Base-by-base conservation (phyloP, 2,888 invertebrate genomes). In the Drymonia ruficornis region DNA sequence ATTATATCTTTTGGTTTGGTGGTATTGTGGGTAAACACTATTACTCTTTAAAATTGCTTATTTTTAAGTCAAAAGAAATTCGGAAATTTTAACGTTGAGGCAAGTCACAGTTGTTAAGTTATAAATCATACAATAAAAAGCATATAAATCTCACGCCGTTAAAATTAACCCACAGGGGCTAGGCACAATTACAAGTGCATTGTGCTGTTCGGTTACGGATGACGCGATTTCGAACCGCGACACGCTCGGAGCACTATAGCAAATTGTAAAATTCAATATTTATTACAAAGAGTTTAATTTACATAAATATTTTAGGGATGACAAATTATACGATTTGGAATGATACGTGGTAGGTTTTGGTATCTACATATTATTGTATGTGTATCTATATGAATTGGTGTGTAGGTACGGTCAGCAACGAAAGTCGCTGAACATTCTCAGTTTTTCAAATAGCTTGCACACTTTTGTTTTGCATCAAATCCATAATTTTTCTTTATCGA, bases 251-350 rank as follows among this genome's bases (percentile, higher is more conserved):
- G 70, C 67, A 63, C 68, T 55, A 63, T 72, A 67, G 68, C 72
- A 72, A 80, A 82, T 78, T 76, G 70, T 74, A 74, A 81, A 78
- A 80, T 80, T 76, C 75, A 79, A 78, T 82, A 79, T 76, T 80
- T 75, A 77, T 79, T 71, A 77, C 72, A 69, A 68, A 72, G 65
- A 58, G 57, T n/a, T 29, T 29, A 46, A 46, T 29, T 29, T 46
- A 29, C 28, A 43, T 43, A 18, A 29, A 15, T 6, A 29, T 29
- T 16, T 8, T 28, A 45, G 40, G 8, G 47, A 12, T 38, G 15
- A 47, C 18, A 15, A 36, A 49, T 45, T 19, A 13, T 11, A 16
- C 16, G 1, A 40, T 40, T 40, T 16, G 16, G 5, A 9, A 40
- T n/a, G 3, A n/a, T 1, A 4, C 1, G 5, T 36, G 2, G 12